Evolutionary conservation across 2,888 invertebrate genomes (phyloP), one percentile per base, ranked within the genome.

Genomic region (Eilema caniola): DNA sequence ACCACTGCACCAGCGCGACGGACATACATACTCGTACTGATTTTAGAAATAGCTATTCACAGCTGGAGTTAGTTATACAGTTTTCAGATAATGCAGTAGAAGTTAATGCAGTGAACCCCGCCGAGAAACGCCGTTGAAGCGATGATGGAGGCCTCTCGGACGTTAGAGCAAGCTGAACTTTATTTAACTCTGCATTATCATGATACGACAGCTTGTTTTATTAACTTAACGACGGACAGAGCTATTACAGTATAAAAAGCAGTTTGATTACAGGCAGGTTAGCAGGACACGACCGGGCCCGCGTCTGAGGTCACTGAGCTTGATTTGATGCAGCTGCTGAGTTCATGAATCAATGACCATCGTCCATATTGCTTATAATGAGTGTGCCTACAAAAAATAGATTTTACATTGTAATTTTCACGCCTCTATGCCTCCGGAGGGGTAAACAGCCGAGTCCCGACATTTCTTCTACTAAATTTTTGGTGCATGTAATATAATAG

Each of bases 291-390:
- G 47, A 20, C 47, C 7, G 7, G 16, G 5, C 16, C 16, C 16
- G 20, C 47, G 47, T 7, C 47, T 53, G 53, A n/a, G 25, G 63
- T 63, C 63, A 12, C n/a, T 53, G 64, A n/a, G 28, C 1, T 64
- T 53, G 25, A 64, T 28, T 25, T 53, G 47, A 28, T 28, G 28
- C 64, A 53, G 53, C 64, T 53, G 53, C 47, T 24, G 41, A 47
- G 41, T 8, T 63, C n/a, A 53, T 53, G 41, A 20, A 64, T 64
- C 28, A 41, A 41, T 37, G n/a, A 53, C 20, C 64, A 14, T 10
- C 25, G 25, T 47, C 47, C 25, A 20, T 28, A 16, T 24, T 24
- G 47, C 47, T 5, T 20, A 47, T 10, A 53, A 53, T 53, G 20
- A 20, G 0, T 53, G 53, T n/a, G n/a, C 53, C 53, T n/a, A n/a